Evolutionary conservation across 2,797 vertebrate genomes (phyloP), one percentile per base, ranked within the genome.

Genomic region (Periparus ater): DNA sequence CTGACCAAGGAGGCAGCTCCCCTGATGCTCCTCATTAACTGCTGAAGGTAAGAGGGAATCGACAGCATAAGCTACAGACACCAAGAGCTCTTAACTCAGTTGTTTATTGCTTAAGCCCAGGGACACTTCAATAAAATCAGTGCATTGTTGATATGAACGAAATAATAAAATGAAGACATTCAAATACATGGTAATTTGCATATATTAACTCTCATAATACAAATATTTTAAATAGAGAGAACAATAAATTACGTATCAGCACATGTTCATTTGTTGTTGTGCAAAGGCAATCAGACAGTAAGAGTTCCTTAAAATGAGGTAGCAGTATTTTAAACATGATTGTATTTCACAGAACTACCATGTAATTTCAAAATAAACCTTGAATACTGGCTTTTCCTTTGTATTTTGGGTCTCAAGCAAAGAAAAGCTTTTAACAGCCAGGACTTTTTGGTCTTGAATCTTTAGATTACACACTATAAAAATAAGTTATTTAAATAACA

Each of bases 401-500:
- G 58, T 3, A 8, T 14, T 73, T n/a, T 62, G 26, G 19, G 57
- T 79, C 50, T 17, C 19, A 22, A 30, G 72, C 2, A 23, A 50
- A 71, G 42, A 70, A 85, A 87, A 80, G 7, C 50, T 90, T 70
- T 77, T 71, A 30, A 38, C 36, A 83, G 57, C 34, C 11, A 14
- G 68, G 42, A 57, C 67, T n/a, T 61, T 60, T 42, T 47, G 51
- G 6, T 81, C 67, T 53, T 34, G 42, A 74, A n/a, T 54, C 50
- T 85, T 88, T 40, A 89, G 83, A 45, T 86, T n/a, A 42, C 0
- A 3, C 19, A 17, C 18, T 80, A 88, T 40, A 94, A 94, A 95
- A 96, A 97, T 96, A 97, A 96, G 89, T 97, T 95, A 94, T 50
- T 98, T 98, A 98, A 98, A 98, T 98, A 98, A 97, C 82, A 97